Percentiles rank a stretch among this genome's conserved stretches.
Conservation (phyloP, 2,888 invertebrate genomes). For the Nemoura dubitans region DNA sequence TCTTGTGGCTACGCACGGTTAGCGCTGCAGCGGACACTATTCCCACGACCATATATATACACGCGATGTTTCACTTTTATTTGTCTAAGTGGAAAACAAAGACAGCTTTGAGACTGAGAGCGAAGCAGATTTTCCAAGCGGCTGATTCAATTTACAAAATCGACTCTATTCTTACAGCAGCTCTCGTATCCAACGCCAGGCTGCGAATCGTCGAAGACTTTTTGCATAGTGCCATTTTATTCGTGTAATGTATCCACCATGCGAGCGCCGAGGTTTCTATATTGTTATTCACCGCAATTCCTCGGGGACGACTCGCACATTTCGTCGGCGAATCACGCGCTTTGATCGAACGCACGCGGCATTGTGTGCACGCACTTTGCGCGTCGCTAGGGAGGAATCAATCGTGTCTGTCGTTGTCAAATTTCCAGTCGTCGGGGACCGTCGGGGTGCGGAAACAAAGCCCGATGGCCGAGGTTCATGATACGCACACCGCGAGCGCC, state of each 20-base stretch:
- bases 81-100: neutral
- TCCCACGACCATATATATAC: neutral
- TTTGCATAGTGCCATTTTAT: neutral
- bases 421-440: neutral
- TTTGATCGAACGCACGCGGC: conserved; percentile 2
- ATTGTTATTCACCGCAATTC: neutral
- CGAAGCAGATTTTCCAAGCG: neutral
- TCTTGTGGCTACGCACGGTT: neutral
- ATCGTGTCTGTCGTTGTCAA: neutral
- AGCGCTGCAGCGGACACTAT: neutral
- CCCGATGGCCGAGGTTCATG: too few relatives aligned
- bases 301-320: neutral
- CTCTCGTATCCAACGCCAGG: too few relatives aligned
- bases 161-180: too few relatives aligned
- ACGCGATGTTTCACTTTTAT: neutral
- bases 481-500: too few relatives aligned
- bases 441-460: too few relatives aligned
- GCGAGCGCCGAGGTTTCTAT: neutral
- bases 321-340: neutral
- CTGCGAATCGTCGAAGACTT: too few relatives aligned
- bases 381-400: neutral
- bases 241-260: neutral
- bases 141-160: neutral
- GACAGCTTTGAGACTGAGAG: neutral
- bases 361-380: neutral